phyloP scores from a whole-genome alignment of 2,113 vertebrate species.

The Erinaceus europaeus region DNA sequence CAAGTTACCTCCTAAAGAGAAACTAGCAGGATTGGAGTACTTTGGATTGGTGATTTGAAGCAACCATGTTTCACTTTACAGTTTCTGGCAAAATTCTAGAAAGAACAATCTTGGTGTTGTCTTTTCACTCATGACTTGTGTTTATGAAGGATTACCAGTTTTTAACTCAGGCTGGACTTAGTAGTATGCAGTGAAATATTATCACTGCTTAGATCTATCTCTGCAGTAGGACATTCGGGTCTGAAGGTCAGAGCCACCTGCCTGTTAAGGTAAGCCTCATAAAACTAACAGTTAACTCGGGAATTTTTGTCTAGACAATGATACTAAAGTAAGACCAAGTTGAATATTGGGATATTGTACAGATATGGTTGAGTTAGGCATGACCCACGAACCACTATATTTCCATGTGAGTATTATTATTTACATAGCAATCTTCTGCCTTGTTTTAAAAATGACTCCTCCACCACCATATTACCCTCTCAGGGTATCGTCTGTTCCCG shows the following conservation, averaged over 20 bases:
- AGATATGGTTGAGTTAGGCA: too few relatives aligned
- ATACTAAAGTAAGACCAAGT: not conserved
- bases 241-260: not conserved
- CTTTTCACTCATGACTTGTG: not conserved
- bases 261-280: not conserved
- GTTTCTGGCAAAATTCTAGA: not conserved
- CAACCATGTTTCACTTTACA: not conserved
- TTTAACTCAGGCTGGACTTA: not conserved
- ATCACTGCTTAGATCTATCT: not conserved
- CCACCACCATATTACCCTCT: too few relatives aligned
- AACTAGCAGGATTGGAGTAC: not conserved
- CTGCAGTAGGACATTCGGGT: not conserved
- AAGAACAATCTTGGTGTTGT: not conserved
- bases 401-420: too few relatives aligned
- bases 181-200: not conserved
- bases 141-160: not conserved
- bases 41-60: not conserved
- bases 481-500: too few relatives aligned
- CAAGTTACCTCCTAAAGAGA: not conserved
- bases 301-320: conserved; percentile 12
- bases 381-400: too few relatives aligned
- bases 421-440: too few relatives aligned
- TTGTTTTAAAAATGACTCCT: too few relatives aligned
- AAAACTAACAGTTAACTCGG: not conserved
- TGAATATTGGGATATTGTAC: too few relatives aligned